These are phyloP conservation scores for Tetrao urogallus DNA, from an alignment of 2,113 vertebrate genomes.

Conservation along the genomic window DNA sequence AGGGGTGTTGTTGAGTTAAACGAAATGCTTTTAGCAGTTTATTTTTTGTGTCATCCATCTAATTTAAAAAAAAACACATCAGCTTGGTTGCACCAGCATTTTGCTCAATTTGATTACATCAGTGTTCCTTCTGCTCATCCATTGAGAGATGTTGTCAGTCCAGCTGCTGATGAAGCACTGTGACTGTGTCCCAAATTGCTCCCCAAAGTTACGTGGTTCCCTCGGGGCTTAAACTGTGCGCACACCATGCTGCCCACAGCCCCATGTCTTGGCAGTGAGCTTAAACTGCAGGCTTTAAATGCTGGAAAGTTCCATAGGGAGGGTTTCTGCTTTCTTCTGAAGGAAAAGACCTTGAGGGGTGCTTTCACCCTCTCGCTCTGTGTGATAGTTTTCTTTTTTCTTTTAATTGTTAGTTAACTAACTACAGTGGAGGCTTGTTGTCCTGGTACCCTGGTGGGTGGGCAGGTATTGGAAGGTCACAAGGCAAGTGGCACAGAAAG, in stretches of 20 bases:
- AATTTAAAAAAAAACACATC: background rate
- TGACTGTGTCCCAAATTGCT: background rate
- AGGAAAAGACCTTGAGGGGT: background rate
- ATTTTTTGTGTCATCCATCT: background rate
- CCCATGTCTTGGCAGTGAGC: background rate
- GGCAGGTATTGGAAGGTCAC: background rate
- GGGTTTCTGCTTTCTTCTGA: background rate
- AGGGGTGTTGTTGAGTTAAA: background rate
- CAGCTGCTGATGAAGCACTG: background rate
- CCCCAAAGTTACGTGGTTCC: background rate
- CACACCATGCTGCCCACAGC: background rate
- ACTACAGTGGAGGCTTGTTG: background rate
- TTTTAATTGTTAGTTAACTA: background rate
- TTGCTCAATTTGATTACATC: conserved; percentile 25
- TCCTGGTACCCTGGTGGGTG: background rate
- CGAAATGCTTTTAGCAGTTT: background rate
- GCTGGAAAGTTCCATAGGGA: background rate
- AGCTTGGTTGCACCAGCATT: background rate
- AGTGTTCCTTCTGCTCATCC: background rate
- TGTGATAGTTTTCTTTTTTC: background rate
- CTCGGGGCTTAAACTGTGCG: background rate
- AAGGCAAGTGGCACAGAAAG: background rate
- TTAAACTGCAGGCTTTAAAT: background rate
- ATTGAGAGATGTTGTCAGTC: conserved; percentile 42
- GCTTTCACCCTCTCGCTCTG: fast-evolving